A percentile compares a stretch with the other conserved stretches of the same genome.
Conservation (phyloP, 1,140 invertebrate species). For the Zophobas atratus region DNA sequence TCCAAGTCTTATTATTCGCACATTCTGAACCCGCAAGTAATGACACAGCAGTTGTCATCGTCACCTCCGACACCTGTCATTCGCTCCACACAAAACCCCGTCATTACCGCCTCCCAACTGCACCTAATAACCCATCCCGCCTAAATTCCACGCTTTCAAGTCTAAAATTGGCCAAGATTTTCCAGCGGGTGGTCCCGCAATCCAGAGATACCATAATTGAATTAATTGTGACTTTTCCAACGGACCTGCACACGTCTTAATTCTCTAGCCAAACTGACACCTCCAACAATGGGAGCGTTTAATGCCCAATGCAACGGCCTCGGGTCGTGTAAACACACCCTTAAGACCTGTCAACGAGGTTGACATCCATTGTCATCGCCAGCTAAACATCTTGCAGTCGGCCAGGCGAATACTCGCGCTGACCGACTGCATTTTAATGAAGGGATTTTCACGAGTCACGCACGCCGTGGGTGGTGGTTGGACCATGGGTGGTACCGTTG, state of each 20-base stretch:
- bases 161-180: slow-evolving; percentile 24
- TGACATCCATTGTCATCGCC: slow-evolving; percentile 60
- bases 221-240: slow-evolving; percentile 39
- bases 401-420: slow-evolving; percentile 17
- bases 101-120: neutral
- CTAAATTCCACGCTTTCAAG: slow-evolving; percentile 18
- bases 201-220: slow-evolving; percentile 30
- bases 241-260: slow-evolving; percentile 36
- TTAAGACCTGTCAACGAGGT: slow-evolving; percentile 60
- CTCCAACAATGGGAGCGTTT: slow-evolving; percentile 59
- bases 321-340: slow-evolving; percentile 61
- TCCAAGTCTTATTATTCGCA: too few relatives aligned
- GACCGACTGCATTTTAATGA: slow-evolving; percentile 40
- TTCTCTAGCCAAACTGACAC: slow-evolving; percentile 54
- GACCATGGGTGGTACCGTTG: slow-evolving; percentile 46
- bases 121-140: slow-evolving; percentile 18
- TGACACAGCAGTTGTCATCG: neutral
- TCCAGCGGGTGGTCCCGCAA: slow-evolving; percentile 34
- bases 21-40: too few relatives aligned
- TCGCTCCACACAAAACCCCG: neutral
- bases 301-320: slow-evolving; percentile 51
- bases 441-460: slow-evolving; percentile 47
- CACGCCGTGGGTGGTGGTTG: slow-evolving; percentile 25
- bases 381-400: slow-evolving; percentile 53
- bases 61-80: slow-evolving; percentile 10